A percentile compares a stretch with the other conserved stretches of the same genome.
phyloP scores from a whole-genome alignment of 1,140 invertebrate genomes.

The Euura lappo region DNA sequence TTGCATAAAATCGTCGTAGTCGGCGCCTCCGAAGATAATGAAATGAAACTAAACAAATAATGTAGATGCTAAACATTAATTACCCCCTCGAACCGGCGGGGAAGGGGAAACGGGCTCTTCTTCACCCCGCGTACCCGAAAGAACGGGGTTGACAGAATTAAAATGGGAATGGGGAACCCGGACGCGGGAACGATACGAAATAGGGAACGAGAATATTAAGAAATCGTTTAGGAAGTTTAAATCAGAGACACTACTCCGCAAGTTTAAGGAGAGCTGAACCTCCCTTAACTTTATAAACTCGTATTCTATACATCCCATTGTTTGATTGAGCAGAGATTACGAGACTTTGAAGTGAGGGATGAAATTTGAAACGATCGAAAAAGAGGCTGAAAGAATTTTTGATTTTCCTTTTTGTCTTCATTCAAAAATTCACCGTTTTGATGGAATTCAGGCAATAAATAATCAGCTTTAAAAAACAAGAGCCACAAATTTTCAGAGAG shows the following conservation, averaged over 20 bases:
- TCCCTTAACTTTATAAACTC: background rate
- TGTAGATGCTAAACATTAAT: constrained; percentile 57
- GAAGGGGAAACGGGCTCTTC: constrained; percentile 19
- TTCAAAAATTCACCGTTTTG: no score
- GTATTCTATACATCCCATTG: background rate
- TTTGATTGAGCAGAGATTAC: no score
- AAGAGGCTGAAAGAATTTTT: no score
- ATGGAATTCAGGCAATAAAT: no score
- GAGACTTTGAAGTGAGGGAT: no score
- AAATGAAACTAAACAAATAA: constrained; percentile 60
- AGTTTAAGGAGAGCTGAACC: background rate
- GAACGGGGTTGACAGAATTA: constrained; percentile 16
- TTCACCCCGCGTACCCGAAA: background rate
- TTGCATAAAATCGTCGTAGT: constrained; percentile 56
- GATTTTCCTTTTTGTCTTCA: no score
- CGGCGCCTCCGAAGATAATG: constrained; percentile 53
- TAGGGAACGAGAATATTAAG: constrained; percentile 35
- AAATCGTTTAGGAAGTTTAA: constrained; percentile 45
- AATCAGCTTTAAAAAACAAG: no score
- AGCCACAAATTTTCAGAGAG: no score
- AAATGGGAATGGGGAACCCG: background rate
- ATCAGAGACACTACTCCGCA: constrained; percentile 26
- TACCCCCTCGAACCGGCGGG: constrained; percentile 40
- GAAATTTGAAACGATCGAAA: no score
- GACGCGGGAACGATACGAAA: constrained; percentile 9